Conservation (phyloP, 2,888 invertebrate genomes). For the Caenorhabditis sp. region DNA sequence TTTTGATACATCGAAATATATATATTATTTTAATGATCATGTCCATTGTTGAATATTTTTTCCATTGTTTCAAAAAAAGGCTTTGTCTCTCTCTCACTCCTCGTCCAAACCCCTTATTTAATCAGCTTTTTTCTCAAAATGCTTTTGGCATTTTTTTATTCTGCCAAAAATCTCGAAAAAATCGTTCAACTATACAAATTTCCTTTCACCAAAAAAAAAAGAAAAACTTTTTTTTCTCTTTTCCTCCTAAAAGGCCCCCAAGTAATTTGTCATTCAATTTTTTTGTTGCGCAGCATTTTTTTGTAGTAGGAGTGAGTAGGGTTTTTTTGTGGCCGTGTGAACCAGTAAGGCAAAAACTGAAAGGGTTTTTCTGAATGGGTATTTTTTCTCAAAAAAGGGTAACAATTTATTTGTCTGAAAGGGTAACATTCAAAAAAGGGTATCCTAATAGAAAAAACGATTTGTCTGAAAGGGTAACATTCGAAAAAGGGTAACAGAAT, state of each 20-base stretch:
- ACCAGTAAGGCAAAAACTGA: too few species aligned
- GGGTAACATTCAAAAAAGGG: too few species aligned
- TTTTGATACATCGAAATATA: too few species aligned
- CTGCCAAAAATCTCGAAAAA: not conserved
- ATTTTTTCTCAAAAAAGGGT: too few species aligned
- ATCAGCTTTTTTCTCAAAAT: not conserved
- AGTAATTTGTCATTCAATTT: conserved; percentile 1
- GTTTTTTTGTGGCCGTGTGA: too few species aligned
- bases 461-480: too few species aligned
- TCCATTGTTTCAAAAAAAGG: not conserved
- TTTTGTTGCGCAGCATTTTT: not conserved
- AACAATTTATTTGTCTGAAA: too few species aligned
- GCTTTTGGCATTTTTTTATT: not conserved
- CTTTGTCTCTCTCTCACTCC: not conserved
- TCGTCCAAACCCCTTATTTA: not conserved
- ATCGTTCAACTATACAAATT: not conserved
- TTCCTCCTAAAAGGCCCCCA: not conserved
- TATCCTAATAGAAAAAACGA: too few species aligned
- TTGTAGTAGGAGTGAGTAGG: not conserved
- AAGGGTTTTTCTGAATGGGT: too few species aligned
- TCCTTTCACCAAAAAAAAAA: not conserved
- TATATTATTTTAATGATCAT: too few species aligned
- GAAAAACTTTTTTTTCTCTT: not conserved
- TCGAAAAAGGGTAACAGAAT: too few species aligned
- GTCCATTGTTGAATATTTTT: too few species aligned